phyloP scores from a whole-genome alignment of 2,888 invertebrate genomes.

The Calameuta idolon region DNA sequence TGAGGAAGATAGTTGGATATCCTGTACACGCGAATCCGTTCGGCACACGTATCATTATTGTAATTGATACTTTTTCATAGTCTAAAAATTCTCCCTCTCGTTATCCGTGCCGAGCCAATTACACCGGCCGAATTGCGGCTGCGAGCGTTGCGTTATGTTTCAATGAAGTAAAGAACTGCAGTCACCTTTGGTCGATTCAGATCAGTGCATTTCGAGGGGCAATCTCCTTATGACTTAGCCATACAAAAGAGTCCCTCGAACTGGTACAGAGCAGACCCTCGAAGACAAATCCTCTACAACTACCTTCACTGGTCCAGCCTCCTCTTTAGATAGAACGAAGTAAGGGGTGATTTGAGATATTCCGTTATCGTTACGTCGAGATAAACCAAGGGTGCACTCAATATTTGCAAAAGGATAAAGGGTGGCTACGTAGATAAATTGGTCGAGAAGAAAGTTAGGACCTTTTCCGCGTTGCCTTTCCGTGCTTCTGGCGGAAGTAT shows the following conservation, averaged over 20 bases:
- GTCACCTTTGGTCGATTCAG: neutral
- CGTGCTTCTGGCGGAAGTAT: constrained; percentile 28
- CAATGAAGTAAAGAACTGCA: neutral
- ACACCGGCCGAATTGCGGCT: neutral
- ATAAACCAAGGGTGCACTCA: neutral
- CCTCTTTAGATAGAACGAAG: neutral
- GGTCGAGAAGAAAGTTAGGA: constrained; percentile 23
- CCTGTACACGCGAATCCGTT: neutral
- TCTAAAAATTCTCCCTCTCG: neutral
- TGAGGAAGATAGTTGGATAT: neutral
- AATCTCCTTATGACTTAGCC: neutral
- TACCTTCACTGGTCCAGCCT: neutral
- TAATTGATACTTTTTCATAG: neutral
- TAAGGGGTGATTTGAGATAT: neutral
- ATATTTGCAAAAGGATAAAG: neutral
- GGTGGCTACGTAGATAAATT: constrained; percentile 20
- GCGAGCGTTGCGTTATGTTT: neutral
- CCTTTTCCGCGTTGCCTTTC: neutral
- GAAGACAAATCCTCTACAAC: neutral
- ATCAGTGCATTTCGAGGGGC: neutral
- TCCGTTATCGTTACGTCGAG: neutral
- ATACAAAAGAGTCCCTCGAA: neutral
- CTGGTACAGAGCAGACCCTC: neutral
- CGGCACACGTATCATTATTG: neutral
- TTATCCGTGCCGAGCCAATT: neutral